Evolutionary conservation across 2,113 vertebrate genomes (phyloP).

Genomic region (Struthio camelus): DNA sequence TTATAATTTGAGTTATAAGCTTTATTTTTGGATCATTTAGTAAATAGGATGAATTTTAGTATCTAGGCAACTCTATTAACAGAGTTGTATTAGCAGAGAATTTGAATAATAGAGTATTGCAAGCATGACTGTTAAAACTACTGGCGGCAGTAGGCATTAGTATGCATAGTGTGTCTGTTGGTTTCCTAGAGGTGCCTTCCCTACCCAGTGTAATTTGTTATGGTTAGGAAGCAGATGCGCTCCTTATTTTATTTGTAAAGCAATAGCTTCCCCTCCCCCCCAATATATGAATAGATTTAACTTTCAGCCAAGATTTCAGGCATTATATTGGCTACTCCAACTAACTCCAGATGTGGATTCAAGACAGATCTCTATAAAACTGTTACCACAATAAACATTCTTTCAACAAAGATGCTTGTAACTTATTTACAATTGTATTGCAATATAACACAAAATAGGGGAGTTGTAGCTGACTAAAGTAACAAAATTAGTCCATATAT

Average conservation of each 20-base stretch:
- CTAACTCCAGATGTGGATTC: neutral
- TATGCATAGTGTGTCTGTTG: neutral
- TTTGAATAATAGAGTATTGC: neutral
- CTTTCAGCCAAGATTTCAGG: neutral
- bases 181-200: neutral
- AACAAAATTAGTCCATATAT: neutral
- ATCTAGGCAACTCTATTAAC: neutral
- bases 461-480: neutral
- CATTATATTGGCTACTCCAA: neutral
- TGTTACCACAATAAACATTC: neutral
- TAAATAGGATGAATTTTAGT: neutral
- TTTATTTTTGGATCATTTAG: neutral
- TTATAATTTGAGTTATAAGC: neutral
- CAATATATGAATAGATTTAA: neutral
- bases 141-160: neutral
- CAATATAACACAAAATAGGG: neutral
- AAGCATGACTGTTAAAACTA: neutral
- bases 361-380: neutral
- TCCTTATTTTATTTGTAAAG: neutral
- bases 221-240: neutral
- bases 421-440: neutral
- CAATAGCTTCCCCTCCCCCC: neutral
- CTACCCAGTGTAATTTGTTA: neutral
- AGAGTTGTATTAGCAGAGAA: neutral
- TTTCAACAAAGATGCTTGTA: neutral